Base-by-base conservation (phyloP, 2,888 invertebrate species). In the Autographa gamma region DNA sequence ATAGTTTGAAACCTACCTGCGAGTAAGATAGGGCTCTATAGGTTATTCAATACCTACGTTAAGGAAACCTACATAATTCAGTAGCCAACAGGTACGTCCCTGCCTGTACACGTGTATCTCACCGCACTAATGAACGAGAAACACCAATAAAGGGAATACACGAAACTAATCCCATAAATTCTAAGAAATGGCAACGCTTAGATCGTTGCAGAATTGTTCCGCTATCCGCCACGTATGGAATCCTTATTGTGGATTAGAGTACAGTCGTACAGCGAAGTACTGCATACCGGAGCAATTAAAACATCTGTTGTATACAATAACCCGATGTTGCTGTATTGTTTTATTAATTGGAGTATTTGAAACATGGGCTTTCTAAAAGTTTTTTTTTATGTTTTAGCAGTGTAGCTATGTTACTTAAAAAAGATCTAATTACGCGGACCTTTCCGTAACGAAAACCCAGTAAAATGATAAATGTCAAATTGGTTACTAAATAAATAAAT, bases 161-260 rank as follows among this genome's bases (percentile, higher is more conserved):
- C 32, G 59, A 54, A 70, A 71, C 68, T 13, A 69, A 62, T 67
- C 61, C 64, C 58, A 78, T 66, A 71, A 65, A 80, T 78, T 77
- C 52, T 73, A 69, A 34, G 63, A 66, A 68, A 70, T 65, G 32
- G 67, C 64, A 25, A 66, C 43, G 71, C 54, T 68, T 25, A 58
- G 38, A 60, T 70, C 69, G 60, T 38, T 76, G 7, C 25, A 38
- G 13, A 52, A 56, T 62, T 63, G 54, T 56, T 66, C 58, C 41
- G n/a, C 14, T 65, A 65, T 52, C 5, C 38, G 54, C 61, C 60
- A 25, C 72, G 74, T 34, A 14, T 59, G 76, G 69, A 71, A 83
- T 83, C 60, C 32, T n/a, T 65, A 71, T 69, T 73, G 66, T 16
- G 43, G 64, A 69, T 52, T 58, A 67, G 61, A 19, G 56, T 56